Base-by-base conservation (phyloP, 2,797 vertebrate species). In the Adelosebastes latens region DNA sequence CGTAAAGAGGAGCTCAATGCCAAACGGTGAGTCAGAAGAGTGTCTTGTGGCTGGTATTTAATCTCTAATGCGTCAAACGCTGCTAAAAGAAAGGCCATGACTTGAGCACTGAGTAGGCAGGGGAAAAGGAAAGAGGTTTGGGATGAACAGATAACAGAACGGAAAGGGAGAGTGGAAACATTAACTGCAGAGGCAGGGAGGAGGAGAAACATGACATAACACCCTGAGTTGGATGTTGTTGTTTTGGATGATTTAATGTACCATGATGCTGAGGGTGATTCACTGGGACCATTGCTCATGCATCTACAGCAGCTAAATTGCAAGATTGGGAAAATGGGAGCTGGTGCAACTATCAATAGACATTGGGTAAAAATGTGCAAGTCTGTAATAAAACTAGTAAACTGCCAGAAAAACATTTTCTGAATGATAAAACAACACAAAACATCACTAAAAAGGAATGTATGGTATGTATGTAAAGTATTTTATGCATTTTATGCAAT, bases 11-110 rank as follows among this genome's bases (percentile, higher is more conserved):
- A 67, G 22, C n/a, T 68, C 2, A 52, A 1, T 24, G 5, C 6
- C 5, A 53, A 56, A 36, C 0, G 2, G 8, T 56, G 6, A 56
- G 16, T 34, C 52, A 76, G 52, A 20, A 18, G 0, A 46, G 22
- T 16, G 39, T 61, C 22, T 32, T 62, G 13, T 22, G 25, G 20
- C 9, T 18, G 25, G 13, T 58, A 16, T 69, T 42, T 58, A 8
- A 64, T 25, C 31, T 32, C 12, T 25, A 64, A 64, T 32, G 25
- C 22, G 18, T 52, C 36, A 32, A 72, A 49, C 3, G 9, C 25
- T 16, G 13, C 27, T 27, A n/a, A 67, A 39, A 66, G 11, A 49
- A 34, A 59, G 2, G 60, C n/a, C 4, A 27, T 31, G 32, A 25
- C 29, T 22, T 53, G 5, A 60, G 31, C 55, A 22, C 11, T 16